These are phyloP conservation scores for Trachymyrmex septentrionalis DNA, from an alignment of 1,140 invertebrate genomes.

Conservation along the genomic window DNA sequence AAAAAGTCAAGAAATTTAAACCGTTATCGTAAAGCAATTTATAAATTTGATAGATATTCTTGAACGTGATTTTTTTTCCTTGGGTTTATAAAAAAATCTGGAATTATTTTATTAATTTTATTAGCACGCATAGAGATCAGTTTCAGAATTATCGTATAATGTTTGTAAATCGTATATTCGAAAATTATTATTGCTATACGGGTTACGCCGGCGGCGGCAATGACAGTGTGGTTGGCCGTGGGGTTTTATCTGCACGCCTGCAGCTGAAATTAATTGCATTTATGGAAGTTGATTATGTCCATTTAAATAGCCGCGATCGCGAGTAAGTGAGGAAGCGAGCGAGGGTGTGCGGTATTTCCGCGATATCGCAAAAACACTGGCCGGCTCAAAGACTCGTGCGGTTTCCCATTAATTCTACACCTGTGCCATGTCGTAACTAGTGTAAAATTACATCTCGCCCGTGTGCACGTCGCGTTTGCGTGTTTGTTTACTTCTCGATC, in stretches of 20 bases:
- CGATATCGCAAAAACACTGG: slow-evolving; percentile 44
- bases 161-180: slow-evolving; percentile 47
- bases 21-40: not conserved
- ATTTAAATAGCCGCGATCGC: slow-evolving; percentile 56
- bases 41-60: not conserved
- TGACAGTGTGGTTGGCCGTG: slow-evolving; percentile 18
- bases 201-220: not conserved
- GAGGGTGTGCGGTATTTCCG: slow-evolving; percentile 14
- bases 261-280: slow-evolving; percentile 60
- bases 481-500: slow-evolving; percentile 45
- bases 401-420: slow-evolving; percentile 53
- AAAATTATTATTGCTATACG: slow-evolving; percentile 55
- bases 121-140: not conserved
- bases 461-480: slow-evolving; percentile 6
- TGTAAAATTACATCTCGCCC: slow-evolving; percentile 49
- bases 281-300: slow-evolving; percentile 54
- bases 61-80: not conserved
- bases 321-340: not conserved
- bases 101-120: not conserved
- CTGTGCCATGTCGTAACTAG: slow-evolving; percentile 35
- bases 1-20: not conserved
- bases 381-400: slow-evolving; percentile 29
- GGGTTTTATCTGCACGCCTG: slow-evolving; percentile 39
- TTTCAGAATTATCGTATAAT: not conserved
- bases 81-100: not conserved